A percentile compares a stretch with the other conserved stretches of the same genome.
phyloP scores from a whole-genome alignment of 1,140 invertebrate species.

The Aphis gossypii region DNA sequence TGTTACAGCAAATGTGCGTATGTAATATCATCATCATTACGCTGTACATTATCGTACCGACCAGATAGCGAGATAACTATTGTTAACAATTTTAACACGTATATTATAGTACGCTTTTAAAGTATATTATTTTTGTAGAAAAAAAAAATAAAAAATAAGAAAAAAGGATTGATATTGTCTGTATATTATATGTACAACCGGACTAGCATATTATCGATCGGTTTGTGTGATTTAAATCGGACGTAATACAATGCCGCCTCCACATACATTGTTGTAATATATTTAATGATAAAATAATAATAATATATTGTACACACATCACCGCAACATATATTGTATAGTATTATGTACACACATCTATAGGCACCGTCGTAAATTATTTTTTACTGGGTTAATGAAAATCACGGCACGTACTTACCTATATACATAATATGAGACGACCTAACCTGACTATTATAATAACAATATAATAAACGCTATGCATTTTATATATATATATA shows the following conservation, averaged over 20 bases:
- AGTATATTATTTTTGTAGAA: not conserved
- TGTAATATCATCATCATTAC: not conserved
- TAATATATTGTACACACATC: not conserved
- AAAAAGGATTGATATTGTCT: not conserved
- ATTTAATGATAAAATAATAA: not conserved
- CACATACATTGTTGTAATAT: not conserved
- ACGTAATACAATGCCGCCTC: not conserved
- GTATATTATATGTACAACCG: not conserved
- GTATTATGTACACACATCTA: not conserved
- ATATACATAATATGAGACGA: not conserved
- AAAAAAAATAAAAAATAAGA: not conserved
- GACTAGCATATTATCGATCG: not conserved
- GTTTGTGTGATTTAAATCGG: not conserved
- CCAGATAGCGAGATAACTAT: not conserved
- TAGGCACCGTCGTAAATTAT: not conserved
- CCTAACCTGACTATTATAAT: conserved; percentile 1
- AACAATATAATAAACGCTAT: conserved; percentile 3
- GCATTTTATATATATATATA: not conserved
- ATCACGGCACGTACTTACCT: not conserved
- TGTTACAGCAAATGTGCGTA: not conserved
- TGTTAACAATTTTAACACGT: not conserved
- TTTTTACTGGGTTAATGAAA: conserved; percentile 10
- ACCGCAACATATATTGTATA: not conserved
- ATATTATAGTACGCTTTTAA: not conserved
- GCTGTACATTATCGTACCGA: not conserved